A percentile compares a stretch with the other conserved stretches of the same genome.
Conservation (phyloP, 2,888 invertebrate genomes). For the Hydrotaea cyrtoneurina region DNA sequence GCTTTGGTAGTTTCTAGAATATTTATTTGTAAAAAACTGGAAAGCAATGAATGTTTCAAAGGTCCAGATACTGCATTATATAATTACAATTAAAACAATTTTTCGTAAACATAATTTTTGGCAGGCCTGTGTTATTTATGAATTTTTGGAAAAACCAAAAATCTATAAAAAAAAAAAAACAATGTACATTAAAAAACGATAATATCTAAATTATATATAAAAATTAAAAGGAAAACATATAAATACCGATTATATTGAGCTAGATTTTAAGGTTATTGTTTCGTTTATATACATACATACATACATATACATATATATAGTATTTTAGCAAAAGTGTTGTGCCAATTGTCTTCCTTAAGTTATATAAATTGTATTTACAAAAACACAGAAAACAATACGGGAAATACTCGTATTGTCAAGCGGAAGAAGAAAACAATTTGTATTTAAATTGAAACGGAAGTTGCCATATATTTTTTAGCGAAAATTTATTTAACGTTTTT, state of each 20-base stretch:
- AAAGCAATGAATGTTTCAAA: neutral
- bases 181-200: constrained; percentile 29
- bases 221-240: neutral
- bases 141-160: neutral
- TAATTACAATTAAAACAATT: no score
- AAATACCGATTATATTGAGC: neutral
- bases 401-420: constrained; percentile 26
- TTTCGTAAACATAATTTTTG: neutral
- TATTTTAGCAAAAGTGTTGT: constrained; percentile 67
- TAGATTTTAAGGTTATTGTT: neutral
- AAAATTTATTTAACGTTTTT: constrained; percentile 10
- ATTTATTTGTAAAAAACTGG: neutral
- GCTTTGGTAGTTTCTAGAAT: no score
- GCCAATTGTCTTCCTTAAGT: constrained; percentile 68
- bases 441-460: neutral
- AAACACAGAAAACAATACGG: neutral
- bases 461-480: constrained; percentile 17
- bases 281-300: constrained; percentile 21
- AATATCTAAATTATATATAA: neutral
- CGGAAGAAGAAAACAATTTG: neutral
- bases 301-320: constrained; percentile 39
- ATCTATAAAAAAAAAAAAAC: neutral
- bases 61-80: no score
- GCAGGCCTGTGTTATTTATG: neutral
- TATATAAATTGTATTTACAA: constrained; percentile 44